phyloP scores from a whole-genome alignment of 2,888 invertebrate species.

The Campopleginae sp. region DNA sequence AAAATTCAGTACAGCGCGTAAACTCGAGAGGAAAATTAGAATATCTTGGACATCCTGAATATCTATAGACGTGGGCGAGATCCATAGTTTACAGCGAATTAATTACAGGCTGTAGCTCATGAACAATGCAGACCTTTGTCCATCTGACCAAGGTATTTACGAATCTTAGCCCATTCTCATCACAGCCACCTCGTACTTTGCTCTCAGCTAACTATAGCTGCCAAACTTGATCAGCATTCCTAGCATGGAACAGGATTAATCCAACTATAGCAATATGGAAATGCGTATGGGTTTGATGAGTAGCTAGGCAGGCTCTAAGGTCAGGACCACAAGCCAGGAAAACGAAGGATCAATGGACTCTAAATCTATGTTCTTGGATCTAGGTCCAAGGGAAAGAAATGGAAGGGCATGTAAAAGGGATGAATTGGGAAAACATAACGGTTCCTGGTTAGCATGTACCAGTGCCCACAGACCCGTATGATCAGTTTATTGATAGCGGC shows the following conservation, averaged over 20 bases:
- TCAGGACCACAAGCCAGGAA: conserved; percentile 21
- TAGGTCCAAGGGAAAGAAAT: conserved; percentile 24
- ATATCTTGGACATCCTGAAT: conserved; percentile 5
- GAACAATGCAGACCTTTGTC: conserved; percentile 60
- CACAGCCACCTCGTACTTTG: neutral
- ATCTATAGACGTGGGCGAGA: neutral
- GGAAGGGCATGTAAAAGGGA: conserved; percentile 38
- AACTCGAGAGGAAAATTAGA: conserved; percentile 39
- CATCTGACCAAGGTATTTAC: conserved; percentile 7
- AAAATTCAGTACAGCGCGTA: conserved; percentile 2
- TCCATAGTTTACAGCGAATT: conserved; percentile 33
- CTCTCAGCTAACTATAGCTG: conserved; percentile 66
- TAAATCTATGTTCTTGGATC: neutral
- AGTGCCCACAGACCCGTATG: conserved; percentile 76
- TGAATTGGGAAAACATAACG: conserved; percentile 38
- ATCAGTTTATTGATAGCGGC: conserved; percentile 81
- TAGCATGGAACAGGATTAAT: conserved; percentile 77
- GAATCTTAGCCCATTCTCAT: conserved; percentile 14
- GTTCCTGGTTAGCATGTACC: conserved; percentile 26
- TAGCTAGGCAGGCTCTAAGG: conserved; percentile 40
- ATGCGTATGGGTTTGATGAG: conserved; percentile 70
- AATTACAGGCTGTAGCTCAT: conserved; percentile 58
- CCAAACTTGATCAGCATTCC: conserved; percentile 77
- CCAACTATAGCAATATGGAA: conserved; percentile 82
- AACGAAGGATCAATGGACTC: conserved; percentile 70